These are phyloP conservation scores for Sphaerophoria taeniata DNA, from an alignment of 2,888 invertebrate species.

Conservation along the genomic window DNA sequence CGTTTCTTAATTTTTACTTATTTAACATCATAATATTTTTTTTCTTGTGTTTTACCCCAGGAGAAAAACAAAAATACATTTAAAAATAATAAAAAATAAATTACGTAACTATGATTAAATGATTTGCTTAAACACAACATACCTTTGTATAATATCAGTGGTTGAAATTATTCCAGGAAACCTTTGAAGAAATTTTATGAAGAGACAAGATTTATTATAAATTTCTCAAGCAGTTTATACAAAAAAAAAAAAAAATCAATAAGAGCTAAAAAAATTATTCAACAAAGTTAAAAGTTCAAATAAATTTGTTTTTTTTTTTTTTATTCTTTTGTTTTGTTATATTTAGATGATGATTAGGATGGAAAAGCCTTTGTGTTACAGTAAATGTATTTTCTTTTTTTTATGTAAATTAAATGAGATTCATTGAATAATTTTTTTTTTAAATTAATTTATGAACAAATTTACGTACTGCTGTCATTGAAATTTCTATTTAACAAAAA, in stretches of 20 bases:
- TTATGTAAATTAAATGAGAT: conserved; percentile 63
- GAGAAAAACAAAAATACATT: conserved; percentile 3
- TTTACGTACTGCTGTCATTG: conserved; percentile 72
- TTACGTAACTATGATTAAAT: conserved; percentile 41
- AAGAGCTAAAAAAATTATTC: conserved; percentile 59
- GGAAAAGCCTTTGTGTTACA: conserved; percentile 83
- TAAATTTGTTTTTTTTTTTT: conserved; percentile 48
- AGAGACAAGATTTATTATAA: conserved; percentile 80
- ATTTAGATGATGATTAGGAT: conserved; percentile 83
- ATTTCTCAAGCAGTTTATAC: conserved; percentile 79
- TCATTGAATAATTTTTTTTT: conserved; percentile 69
- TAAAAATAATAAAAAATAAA: conserved; percentile 26
- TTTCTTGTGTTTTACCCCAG: not conserved
- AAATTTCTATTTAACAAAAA: conserved; percentile 30
- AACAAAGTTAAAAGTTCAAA: conserved; percentile 77
- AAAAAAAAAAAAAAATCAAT: conserved; percentile 33
- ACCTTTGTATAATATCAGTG: conserved; percentile 80
- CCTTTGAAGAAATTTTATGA: conserved; percentile 82
- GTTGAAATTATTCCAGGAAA: conserved; percentile 83
- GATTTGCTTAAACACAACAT: conserved; percentile 64
- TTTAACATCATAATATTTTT: conserved; percentile 9
- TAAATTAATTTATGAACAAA: conserved; percentile 49
- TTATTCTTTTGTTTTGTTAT: conserved; percentile 65
- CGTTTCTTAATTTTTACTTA: conserved; percentile 14
- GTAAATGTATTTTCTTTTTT: conserved; percentile 60